phyloP scores from a whole-genome alignment of 2,888 invertebrate genomes.

The Orchestes rusci region DNA sequence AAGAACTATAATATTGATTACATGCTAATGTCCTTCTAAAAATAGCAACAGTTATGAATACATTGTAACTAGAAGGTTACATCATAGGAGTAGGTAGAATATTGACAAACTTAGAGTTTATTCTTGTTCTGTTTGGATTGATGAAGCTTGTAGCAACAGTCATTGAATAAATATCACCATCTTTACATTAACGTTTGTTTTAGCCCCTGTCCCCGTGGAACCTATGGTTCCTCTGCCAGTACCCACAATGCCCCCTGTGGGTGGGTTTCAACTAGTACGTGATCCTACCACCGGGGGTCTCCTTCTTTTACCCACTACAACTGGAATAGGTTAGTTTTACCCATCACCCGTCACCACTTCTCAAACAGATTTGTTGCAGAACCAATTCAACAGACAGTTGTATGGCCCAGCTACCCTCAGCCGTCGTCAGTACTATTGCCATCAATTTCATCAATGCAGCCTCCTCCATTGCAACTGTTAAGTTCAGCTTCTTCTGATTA shows the following conservation, averaged over 20 bases:
- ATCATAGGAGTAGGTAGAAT: no score
- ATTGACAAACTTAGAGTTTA: no score
- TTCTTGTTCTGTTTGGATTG: no score
- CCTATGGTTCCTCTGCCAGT: slow-evolving; percentile 62
- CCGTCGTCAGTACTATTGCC: slow-evolving; percentile 45
- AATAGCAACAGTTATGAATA: no score
- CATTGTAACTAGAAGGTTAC: no score
- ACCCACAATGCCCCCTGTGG: slow-evolving; percentile 59
- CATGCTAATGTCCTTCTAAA: no score
- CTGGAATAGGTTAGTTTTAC: slow-evolving; percentile 51
- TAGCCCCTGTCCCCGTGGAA: slow-evolving; percentile 67
- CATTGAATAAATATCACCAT: no score
- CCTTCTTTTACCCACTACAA: slow-evolving; percentile 67
- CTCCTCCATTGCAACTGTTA: slow-evolving; percentile 55
- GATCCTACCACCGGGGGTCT: slow-evolving; percentile 81
- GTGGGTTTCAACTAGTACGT: slow-evolving; percentile 80
- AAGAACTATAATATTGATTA: no score
- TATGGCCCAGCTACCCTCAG: slow-evolving; percentile 64
- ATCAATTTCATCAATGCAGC: slow-evolving; percentile 50
- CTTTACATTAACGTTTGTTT: slow-evolving; percentile 36
- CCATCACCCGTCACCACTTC: not conserved
- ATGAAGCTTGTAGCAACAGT: no score
- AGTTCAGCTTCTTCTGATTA: slow-evolving; percentile 48
- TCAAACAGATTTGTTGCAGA: slow-evolving; percentile 40
- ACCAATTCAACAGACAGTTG: slow-evolving; percentile 65